A percentile compares a stretch with the other conserved stretches of the same genome.
phyloP scores from a whole-genome alignment of 2,113 vertebrate genomes.

The Chloroceryle aenea region DNA sequence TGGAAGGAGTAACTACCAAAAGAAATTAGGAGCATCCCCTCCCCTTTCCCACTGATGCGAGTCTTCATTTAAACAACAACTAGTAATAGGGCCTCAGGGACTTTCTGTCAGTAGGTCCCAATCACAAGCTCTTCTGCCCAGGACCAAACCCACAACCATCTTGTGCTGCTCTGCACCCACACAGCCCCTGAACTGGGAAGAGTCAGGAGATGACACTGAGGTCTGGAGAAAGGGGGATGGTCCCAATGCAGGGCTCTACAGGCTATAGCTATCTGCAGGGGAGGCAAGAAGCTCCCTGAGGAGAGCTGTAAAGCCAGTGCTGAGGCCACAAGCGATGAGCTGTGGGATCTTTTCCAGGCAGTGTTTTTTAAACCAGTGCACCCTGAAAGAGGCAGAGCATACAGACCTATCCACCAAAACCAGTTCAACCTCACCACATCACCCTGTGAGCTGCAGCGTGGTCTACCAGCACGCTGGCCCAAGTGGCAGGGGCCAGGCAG shows the following conservation, averaged over 20 bases:
- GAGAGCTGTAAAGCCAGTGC: background rate
- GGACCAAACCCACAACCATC: background rate
- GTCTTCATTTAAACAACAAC: background rate
- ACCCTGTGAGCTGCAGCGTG: background rate
- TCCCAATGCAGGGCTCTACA: background rate
- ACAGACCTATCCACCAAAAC: background rate
- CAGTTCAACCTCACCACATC: rapidly evolving
- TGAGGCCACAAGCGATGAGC: rapidly evolving
- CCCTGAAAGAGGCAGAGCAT: background rate
- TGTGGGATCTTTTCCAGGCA: background rate
- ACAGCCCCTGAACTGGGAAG: background rate
- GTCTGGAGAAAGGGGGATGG: background rate
- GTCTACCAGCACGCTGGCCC: background rate
- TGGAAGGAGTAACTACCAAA: background rate
- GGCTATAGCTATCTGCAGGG: background rate
- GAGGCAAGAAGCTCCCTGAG: background rate
- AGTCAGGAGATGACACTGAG: background rate
- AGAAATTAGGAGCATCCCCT: background rate
- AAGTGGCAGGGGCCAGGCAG: background rate
- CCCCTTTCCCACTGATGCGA: background rate
- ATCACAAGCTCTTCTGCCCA: background rate
- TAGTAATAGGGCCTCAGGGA: background rate
- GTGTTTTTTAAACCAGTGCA: background rate
- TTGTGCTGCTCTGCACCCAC: background rate
- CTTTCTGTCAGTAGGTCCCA: background rate